Evolutionary conservation across 2,888 invertebrate species (phyloP).

Genomic region (Spodoptera exigua): DNA sequence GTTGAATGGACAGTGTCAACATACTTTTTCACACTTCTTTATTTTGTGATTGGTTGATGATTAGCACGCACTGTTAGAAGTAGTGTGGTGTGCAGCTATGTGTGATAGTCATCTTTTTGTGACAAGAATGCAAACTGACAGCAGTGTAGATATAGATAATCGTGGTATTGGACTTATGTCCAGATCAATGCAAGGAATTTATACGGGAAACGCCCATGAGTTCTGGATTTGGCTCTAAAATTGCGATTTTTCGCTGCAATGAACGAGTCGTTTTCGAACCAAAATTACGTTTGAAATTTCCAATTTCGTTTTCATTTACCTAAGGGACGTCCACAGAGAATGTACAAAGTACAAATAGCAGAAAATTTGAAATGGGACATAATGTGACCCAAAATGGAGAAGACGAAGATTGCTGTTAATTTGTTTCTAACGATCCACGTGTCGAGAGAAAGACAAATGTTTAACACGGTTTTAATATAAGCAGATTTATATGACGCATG

Average conservation of each 20-base stretch:
- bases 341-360: constrained; percentile 9
- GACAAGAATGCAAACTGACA: constrained; percentile 1
- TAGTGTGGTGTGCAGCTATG: constrained; percentile 10
- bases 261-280: constrained; percentile 18
- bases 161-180: constrained; percentile 5
- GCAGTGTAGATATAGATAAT: not conserved
- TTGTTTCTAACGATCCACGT: no score
- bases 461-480: not conserved
- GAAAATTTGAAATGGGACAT: not conserved
- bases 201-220: constrained; percentile 7
- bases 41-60: constrained; percentile 46
- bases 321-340: not conserved
- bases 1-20: constrained; percentile 47
- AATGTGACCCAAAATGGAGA: not conserved
- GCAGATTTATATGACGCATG: constrained; percentile 1
- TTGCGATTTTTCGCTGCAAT: constrained; percentile 26
- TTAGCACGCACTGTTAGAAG: constrained; percentile 36
- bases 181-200: constrained; percentile 8
- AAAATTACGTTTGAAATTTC: not conserved
- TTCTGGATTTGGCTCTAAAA: constrained; percentile 8
- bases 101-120: constrained; percentile 22
- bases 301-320: no score
- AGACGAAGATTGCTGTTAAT: no score
- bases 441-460: not conserved
- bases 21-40: constrained; percentile 44